Evolutionary conservation across 2,797 vertebrate genomes (phyloP).

Genomic region (Alfaro cultratus): DNA sequence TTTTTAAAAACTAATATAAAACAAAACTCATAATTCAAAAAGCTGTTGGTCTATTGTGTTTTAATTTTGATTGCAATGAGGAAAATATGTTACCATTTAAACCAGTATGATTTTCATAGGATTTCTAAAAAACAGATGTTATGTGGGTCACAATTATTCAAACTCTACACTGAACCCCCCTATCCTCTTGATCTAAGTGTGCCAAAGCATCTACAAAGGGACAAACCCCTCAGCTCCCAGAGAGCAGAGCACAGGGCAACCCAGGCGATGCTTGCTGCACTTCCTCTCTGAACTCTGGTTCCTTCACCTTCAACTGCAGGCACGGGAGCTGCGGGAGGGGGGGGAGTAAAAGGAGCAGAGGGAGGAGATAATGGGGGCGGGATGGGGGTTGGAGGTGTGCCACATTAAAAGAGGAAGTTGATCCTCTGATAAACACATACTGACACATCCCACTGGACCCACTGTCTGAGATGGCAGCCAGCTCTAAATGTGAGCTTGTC

Average conservation of each 20-base stretch:
- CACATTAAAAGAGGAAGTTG: constrained; percentile 76
- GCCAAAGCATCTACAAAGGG: constrained; percentile 51
- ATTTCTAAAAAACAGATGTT: constrained; percentile 23
- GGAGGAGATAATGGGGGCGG: constrained; percentile 34
- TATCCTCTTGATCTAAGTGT: constrained; percentile 49
- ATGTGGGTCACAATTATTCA: constrained; percentile 58
- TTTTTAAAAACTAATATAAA: background rate
- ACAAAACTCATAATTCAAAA: background rate
- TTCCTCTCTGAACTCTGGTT: constrained; percentile 73
- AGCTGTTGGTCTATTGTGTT: background rate
- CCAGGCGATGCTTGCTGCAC: constrained; percentile 43
- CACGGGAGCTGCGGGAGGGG: constrained; percentile 32
- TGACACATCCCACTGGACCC: constrained; percentile 83
- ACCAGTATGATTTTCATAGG: background rate
- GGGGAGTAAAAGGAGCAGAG: constrained; percentile 31
- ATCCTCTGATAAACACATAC: constrained; percentile 85
- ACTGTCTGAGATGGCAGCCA: constrained; percentile 74
- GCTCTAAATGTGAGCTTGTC: constrained; percentile 80
- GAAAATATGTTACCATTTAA: constrained; percentile 10
- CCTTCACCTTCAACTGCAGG: constrained; percentile 73
- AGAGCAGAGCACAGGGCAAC: constrained; percentile 51
- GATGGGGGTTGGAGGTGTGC: constrained; percentile 27
- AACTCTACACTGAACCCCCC: constrained; percentile 40
- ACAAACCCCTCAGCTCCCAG: constrained; percentile 57
- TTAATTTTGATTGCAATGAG: constrained; percentile 1